These are phyloP conservation scores for Cololabis saira DNA, from an alignment of 2,113 vertebrate genomes.

Conservation along the genomic window DNA sequence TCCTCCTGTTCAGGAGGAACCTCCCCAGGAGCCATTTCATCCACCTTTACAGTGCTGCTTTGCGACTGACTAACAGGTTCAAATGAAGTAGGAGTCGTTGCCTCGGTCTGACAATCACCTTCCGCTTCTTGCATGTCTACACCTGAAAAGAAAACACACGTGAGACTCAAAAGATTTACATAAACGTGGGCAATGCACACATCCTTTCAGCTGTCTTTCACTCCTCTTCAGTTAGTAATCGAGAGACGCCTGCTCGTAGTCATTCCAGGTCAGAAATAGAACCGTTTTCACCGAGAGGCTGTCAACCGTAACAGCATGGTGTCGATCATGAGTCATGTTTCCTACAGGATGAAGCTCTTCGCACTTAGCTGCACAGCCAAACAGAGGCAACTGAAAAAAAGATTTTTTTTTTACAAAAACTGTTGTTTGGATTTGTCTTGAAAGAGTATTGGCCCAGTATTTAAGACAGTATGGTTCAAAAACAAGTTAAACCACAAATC, in stretches of 20 bases:
- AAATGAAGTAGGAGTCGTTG: slow-evolving; percentile 57
- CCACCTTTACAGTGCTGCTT: slow-evolving; percentile 75
- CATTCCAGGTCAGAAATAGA: slow-evolving; percentile 65
- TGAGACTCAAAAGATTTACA: slow-evolving; percentile 11
- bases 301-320: slow-evolving; percentile 63
- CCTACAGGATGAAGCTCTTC: slow-evolving; percentile 50
- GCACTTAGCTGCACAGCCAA: slow-evolving; percentile 41
- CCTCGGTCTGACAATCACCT: slow-evolving; percentile 64
- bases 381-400: slow-evolving; percentile 34
- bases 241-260: slow-evolving; percentile 36
- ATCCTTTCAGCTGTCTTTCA: slow-evolving; percentile 6
- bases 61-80: slow-evolving; percentile 62
- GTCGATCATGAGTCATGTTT: slow-evolving; percentile 66
- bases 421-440: slow-evolving; percentile 18
- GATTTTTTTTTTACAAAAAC: slow-evolving; percentile 34
- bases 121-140: slow-evolving; percentile 59
- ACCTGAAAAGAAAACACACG: slow-evolving; percentile 61
- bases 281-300: slow-evolving; percentile 49
- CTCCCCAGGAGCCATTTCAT: slow-evolving; percentile 53
- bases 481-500: not conserved
- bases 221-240: slow-evolving; percentile 29
- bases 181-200: slow-evolving; percentile 6
- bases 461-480: slow-evolving; percentile 13
- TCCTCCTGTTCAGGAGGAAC: slow-evolving; percentile 30
- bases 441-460: not conserved